A percentile compares a stretch with the other conserved stretches of the same genome.
Evolutionary conservation across 1,140 invertebrate species (phyloP).

Genomic region (Trachelipus rathkii): DNA sequence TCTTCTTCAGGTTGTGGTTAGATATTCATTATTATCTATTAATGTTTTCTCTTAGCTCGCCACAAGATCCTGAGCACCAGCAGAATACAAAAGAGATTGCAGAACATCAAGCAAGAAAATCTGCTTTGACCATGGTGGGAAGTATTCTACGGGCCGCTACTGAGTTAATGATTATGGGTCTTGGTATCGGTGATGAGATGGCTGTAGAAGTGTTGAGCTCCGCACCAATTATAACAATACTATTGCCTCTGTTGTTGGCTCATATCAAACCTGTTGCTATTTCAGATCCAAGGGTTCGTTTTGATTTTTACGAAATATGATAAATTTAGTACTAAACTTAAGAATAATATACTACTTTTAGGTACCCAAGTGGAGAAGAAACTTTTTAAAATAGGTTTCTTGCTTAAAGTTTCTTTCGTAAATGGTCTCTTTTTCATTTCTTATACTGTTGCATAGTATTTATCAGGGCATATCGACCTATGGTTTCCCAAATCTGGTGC

Average conservation of each 20-base stretch:
- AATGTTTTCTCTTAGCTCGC: constrained; percentile 55
- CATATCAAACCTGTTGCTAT: constrained; percentile 74
- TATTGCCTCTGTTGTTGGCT: constrained; percentile 72
- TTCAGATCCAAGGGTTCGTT: constrained; percentile 70
- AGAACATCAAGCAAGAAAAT: constrained; percentile 67
- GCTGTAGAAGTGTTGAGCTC: constrained; percentile 59
- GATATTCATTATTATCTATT: too few species aligned
- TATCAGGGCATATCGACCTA: too few species aligned
- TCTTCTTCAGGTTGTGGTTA: too few species aligned
- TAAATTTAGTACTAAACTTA: neutral
- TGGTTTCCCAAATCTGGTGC: too few species aligned
- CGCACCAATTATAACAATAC: constrained; percentile 64
- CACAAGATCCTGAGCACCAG: constrained; percentile 61
- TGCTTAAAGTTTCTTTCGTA: too few species aligned
- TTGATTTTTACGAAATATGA: too few species aligned
- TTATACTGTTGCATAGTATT: too few species aligned
- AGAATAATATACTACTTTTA: neutral
- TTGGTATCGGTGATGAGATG: constrained; percentile 55
- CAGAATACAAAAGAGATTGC: constrained; percentile 62
- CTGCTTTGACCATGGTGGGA: constrained; percentile 65
- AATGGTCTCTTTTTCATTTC: too few species aligned
- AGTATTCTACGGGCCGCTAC: constrained; percentile 69
- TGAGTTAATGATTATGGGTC: constrained; percentile 65
- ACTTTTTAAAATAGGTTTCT: too few species aligned
- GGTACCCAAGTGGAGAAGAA: neutral